Conservation (phyloP, 2,797 vertebrate genomes). For the Scolopax bukidnonensis region DNA sequence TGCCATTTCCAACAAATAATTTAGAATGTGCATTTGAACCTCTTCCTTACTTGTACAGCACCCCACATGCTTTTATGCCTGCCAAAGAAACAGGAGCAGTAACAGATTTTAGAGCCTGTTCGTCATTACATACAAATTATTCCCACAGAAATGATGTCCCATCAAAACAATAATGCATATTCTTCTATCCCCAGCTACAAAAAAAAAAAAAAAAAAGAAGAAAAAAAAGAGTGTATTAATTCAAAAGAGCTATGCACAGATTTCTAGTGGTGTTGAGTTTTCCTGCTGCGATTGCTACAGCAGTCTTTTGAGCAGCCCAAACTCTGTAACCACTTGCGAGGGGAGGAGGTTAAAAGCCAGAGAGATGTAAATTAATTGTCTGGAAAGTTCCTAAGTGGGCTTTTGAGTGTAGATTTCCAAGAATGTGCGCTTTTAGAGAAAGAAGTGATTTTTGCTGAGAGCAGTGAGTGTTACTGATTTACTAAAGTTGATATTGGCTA, state of each 20-base stretch:
- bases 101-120: neutral
- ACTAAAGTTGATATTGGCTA: constrained; percentile 38
- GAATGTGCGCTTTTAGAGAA: constrained; percentile 42
- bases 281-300: neutral
- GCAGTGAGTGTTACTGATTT: constrained; percentile 26
- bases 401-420: constrained; percentile 8
- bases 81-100: neutral
- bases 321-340: neutral
- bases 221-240: neutral
- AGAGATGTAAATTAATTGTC: neutral
- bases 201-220: neutral
- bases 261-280: neutral
- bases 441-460: constrained; percentile 30
- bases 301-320: neutral
- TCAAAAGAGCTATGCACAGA: neutral
- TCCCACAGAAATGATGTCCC: neutral
- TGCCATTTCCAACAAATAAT: neutral
- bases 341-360: neutral
- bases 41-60: neutral
- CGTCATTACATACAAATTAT: neutral
- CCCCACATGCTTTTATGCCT: neutral
- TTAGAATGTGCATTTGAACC: neutral
- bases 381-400: neutral
- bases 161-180: neutral
- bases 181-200: neutral